Evolutionary conservation across 2,888 invertebrate genomes (phyloP), one percentile per base, ranked within the genome.

Genomic region (Mallateleia sp.): DNA sequence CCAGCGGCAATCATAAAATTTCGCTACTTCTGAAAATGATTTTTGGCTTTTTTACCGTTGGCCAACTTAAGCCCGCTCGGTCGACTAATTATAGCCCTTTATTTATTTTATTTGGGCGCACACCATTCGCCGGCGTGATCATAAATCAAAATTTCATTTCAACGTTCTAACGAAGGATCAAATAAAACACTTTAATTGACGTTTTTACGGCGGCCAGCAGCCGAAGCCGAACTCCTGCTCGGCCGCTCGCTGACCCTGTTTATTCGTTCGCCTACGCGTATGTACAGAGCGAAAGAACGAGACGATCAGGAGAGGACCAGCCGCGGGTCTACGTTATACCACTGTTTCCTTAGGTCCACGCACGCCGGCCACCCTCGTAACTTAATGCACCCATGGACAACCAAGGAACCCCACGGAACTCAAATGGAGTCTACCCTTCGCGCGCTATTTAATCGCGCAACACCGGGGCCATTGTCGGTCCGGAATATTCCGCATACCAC

Each of bases 161-260:
- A 95, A 95, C 95, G 95, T 95, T 95, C 94, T 95, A 95, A 95
- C 95, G 95, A 95, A 95, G 95, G 95, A 95, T 95, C 95, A 95
- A 95, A 95, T 95, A 95, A 95, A 95, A 95, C 95, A 95, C 95
- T 95, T 95, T 95, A 95, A 95, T 95, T 95, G 95, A 95, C 95
- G 94, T 95, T 95, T 95, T 95, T 95, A 95, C 94, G 95, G 94
- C 94, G 94, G 93, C 93, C 95, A 92, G 95, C 95, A 95, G 94
- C 95, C 94, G 90, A 93, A 93, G 92, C 92, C 92, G 92, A 91
- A 92, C 92, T 91, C 91, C 91, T 90, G 91, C 91, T 88, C 91
- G 92, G 90, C 90, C 90, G 90, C 90, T 90, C 91, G 88, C 92
- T 92, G 91, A 92, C 92, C 92, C 90, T 90, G 90, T 89, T 89